phyloP scores from a whole-genome alignment of 2,797 vertebrate genomes.

The Scarus forsteni region DNA sequence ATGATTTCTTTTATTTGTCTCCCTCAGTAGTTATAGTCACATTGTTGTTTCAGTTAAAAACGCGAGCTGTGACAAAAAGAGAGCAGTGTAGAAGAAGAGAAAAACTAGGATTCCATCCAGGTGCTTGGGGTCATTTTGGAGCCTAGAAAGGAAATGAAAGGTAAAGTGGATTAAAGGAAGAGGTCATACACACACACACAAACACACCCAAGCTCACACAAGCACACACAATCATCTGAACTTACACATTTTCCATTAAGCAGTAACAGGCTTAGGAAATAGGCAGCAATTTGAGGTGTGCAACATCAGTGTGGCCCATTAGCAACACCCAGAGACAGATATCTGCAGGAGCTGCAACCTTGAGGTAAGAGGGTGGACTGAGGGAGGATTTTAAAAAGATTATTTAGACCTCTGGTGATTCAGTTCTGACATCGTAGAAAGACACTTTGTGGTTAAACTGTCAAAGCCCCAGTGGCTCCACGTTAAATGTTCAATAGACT shows the following conservation, averaged over 20 bases:
- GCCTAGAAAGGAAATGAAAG: constrained; percentile 69
- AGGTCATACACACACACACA: constrained; percentile 45
- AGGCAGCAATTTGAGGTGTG: constrained; percentile 63
- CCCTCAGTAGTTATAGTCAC: not conserved
- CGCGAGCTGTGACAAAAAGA: constrained; percentile 19
- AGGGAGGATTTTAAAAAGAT: constrained; percentile 27
- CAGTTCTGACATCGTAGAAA: constrained; percentile 33
- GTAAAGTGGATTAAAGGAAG: constrained; percentile 77
- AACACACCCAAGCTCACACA: constrained; percentile 16
- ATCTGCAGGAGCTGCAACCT: constrained; percentile 60
- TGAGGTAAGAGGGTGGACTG: constrained; percentile 19
- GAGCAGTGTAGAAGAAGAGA: constrained; percentile 2
- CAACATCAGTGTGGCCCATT: constrained; percentile 65
- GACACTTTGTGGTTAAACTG: constrained; percentile 60
- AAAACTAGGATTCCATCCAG: constrained; percentile 24
- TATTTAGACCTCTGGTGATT: constrained; percentile 49
- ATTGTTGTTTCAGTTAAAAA: not conserved
- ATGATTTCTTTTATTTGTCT: not conserved
- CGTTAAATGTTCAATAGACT: constrained; percentile 49
- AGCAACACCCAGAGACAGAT: constrained; percentile 60
- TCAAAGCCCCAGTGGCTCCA: constrained; percentile 27
- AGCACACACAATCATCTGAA: constrained; percentile 12
- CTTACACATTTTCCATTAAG: constrained; percentile 72
- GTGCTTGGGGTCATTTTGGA: constrained; percentile 61
- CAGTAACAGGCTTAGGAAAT: constrained; percentile 78